These are phyloP conservation scores for Cheilosia vulpina DNA, from an alignment of 2,888 invertebrate species.

Conservation along the genomic window DNA sequence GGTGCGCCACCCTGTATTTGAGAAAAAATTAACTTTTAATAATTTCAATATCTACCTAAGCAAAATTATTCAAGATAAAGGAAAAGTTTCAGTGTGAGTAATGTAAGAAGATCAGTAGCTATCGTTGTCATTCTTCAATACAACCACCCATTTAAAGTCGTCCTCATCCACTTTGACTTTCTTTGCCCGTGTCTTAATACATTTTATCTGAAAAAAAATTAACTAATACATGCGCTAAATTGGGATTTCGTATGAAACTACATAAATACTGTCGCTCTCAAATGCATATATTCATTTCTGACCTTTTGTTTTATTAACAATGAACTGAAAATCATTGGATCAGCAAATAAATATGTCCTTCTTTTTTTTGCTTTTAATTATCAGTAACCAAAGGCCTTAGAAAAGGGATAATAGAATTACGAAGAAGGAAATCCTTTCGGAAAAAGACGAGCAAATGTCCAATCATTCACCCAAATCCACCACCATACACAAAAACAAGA, in stretches of 20 bases:
- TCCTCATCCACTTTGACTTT: too few species aligned
- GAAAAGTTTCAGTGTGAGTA: too few species aligned
- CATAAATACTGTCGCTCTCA: background rate
- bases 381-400: slow-evolving; percentile 37
- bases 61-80: too few species aligned
- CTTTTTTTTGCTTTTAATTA: slow-evolving; percentile 58
- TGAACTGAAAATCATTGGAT: slow-evolving; percentile 49
- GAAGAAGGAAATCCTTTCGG: slow-evolving; percentile 14
- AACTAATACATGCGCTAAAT: background rate
- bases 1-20: too few species aligned
- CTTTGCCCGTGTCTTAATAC: background rate
- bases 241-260: background rate
- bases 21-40: too few species aligned
- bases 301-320: slow-evolving; percentile 61
- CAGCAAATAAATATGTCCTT: slow-evolving; percentile 51
- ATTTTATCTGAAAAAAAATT: background rate
- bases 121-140: too few species aligned
- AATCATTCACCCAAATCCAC: slow-evolving; percentile 69
- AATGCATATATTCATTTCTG: slow-evolving; percentile 14
- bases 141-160: too few species aligned
- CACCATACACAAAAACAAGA: slow-evolving; percentile 33
- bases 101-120: too few species aligned
- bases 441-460: slow-evolving; percentile 49
- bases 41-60: too few species aligned
- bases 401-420: slow-evolving; percentile 66